Evolutionary conservation across 2,113 vertebrate genomes (phyloP), one percentile per base, ranked within the genome.

Genomic region (Chionodraco myersi): DNA sequence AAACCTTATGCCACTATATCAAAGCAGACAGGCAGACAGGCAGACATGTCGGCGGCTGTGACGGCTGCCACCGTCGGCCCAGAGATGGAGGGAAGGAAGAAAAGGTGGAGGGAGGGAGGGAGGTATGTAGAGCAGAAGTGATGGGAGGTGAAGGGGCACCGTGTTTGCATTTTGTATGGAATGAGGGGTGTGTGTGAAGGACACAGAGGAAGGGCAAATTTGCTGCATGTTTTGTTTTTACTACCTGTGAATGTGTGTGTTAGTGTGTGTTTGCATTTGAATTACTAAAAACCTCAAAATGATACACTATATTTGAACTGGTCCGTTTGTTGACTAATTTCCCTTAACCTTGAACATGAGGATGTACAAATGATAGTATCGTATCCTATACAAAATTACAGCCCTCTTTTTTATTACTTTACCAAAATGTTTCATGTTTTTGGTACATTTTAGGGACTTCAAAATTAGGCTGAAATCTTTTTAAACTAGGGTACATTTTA

Each of bases 121-220:
- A 71, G 60, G 65, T 64, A 80, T 75, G 86, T 48, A 84, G 78
- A 91, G 77, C 56, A 86, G 85, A 69, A 14, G 73, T 14, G 76
- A 74, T 77, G 81, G 53, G 82, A 86, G 88, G 77, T 75, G 80
- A 87, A 84, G 87, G 88, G 89, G 77, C 69, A 60, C 41, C 75
- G 61, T 82, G 84, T 94, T 94, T 94, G 95, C 91, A 95, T 95
- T 93, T 92, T 83, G 88, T 92, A 93, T 93, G 86, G 58, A 93
- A 96, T 95, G 94, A 94, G 92, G 86, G 71, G 34, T 13, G 7
- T 92, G 76, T 44, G 10, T 80, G 94, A 95, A 96, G 96, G 96
- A 91, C 94, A 6, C 48, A 3, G 3, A 23, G 74, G 60, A 79
- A 73, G 74, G 51, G 58, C 54, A 77, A 71, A 61, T 71, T 65